These are phyloP conservation scores for Seira musarum DNA, from an alignment of 2,888 invertebrate species.

Conservation along the genomic window DNA sequence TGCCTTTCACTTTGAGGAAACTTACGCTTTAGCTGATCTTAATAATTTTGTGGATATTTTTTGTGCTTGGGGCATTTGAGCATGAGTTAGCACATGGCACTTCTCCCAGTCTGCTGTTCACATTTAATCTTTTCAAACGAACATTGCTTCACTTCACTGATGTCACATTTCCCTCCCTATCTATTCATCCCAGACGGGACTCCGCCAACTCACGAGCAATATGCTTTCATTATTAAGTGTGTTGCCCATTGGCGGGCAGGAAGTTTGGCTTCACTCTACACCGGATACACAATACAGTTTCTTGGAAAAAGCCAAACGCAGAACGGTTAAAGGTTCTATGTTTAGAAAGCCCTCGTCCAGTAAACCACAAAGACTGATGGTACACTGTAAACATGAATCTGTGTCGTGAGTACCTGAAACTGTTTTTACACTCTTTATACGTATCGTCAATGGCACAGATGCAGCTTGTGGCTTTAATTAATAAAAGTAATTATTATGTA, in stretches of 20 bases:
- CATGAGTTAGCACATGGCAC: not conserved
- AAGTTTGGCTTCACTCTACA: too few relatives aligned
- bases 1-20: conserved; percentile 41
- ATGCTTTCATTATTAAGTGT: not conserved
- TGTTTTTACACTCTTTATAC: too few relatives aligned
- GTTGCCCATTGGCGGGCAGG: too few relatives aligned
- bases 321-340: too few relatives aligned
- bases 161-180: not conserved
- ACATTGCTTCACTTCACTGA: not conserved
- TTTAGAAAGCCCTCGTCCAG: too few relatives aligned
- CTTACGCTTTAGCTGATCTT: conserved; percentile 31
- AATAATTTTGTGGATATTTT: too few relatives aligned
- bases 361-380: too few relatives aligned
- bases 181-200: not conserved
- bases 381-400: too few relatives aligned
- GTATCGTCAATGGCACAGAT: not conserved
- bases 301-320: too few relatives aligned
- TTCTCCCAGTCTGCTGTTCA: conserved; percentile 22
- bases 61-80: too few relatives aligned
- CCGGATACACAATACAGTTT: too few relatives aligned
- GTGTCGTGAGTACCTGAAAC: too few relatives aligned
- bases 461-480: not conserved
- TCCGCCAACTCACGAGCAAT: not conserved
- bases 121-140: conserved; percentile 20
- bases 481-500: not conserved